phyloP scores from a whole-genome alignment of 2,113 vertebrate species.

The Amphilophus citrinellus region DNA sequence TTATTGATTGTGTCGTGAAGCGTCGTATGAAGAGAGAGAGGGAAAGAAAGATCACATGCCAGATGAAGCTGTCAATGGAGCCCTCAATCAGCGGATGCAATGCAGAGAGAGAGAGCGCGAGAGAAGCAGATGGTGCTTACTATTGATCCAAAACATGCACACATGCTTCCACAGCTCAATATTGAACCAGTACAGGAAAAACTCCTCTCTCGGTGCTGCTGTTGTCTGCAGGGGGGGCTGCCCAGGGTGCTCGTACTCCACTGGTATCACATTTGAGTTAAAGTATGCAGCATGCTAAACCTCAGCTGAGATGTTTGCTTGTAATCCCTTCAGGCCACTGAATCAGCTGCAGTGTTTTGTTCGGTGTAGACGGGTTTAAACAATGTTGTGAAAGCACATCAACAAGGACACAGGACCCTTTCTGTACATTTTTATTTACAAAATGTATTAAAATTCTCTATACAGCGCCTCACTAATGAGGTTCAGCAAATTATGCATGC shows the following conservation, averaged over 20 bases:
- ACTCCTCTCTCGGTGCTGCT: constrained; percentile 43
- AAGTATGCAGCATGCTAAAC: constrained; percentile 21
- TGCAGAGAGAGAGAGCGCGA: constrained; percentile 5
- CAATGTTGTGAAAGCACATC: constrained; percentile 10
- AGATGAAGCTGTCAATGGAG: constrained; percentile 73
- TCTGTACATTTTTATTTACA: constrained; percentile 99
- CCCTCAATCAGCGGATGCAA: constrained; percentile 65
- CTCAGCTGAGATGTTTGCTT: background rate
- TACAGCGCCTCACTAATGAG: constrained; percentile 95
- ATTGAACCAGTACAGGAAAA: constrained; percentile 51
- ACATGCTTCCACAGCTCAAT: constrained; percentile 66
- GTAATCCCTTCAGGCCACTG: background rate
- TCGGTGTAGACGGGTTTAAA: background rate
- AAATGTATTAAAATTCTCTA: constrained; percentile 99
- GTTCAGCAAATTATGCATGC: constrained; percentile 95
- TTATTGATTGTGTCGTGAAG: constrained; percentile 65
- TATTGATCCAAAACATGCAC: constrained; percentile 71
- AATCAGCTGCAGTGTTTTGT: background rate
- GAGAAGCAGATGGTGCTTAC: constrained; percentile 61
- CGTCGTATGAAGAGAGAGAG: constrained; percentile 31
- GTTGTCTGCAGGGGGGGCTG: constrained; percentile 35
- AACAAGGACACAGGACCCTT: constrained; percentile 68
- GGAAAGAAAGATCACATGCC: constrained; percentile 52
- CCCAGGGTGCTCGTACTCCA: background rate
- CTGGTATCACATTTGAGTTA: background rate